phyloP scores from a whole-genome alignment of 1,140 invertebrate species.

The Drosophila carrolli region DNA sequence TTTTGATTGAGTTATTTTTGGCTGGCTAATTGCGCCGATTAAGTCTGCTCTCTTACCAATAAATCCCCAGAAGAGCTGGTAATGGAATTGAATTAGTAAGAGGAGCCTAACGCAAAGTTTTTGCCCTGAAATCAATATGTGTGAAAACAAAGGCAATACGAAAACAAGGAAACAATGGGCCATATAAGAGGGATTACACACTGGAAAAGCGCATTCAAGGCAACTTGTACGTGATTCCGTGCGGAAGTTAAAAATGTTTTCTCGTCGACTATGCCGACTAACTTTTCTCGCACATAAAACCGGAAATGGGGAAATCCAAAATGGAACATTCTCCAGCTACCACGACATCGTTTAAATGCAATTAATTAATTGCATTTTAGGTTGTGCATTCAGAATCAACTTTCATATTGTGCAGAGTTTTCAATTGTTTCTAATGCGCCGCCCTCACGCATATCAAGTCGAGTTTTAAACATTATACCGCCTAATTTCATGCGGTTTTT shows the following conservation, averaged over 20 bases:
- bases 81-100: conserved; percentile 52
- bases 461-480: conserved; percentile 1
- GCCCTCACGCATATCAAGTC: conserved; percentile 42
- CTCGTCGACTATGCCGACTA: conserved; percentile 12
- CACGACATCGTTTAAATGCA: conserved; percentile 43
- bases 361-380: conserved; percentile 70
- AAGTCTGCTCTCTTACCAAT: background rate
- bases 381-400: conserved; percentile 28
- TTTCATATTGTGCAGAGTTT: conserved; percentile 17
- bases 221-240: conserved; percentile 56
- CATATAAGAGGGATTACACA: conserved; percentile 31
- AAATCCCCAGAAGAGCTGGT: conserved; percentile 27
- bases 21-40: conserved; percentile 27
- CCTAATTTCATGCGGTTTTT: conserved; percentile 63
- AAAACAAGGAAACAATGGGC: conserved; percentile 37
- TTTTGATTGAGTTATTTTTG: conserved; percentile 37
- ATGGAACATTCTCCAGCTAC: background rate
- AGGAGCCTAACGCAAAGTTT: conserved; percentile 24
- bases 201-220: conserved; percentile 52
- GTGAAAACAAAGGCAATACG: conserved; percentile 6
- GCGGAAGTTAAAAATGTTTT: conserved; percentile 61
- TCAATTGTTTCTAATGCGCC: conserved; percentile 55
- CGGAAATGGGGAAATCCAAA: conserved; percentile 35
- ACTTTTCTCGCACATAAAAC: conserved; percentile 22
- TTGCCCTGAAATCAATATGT: conserved; percentile 42